Evolutionary conservation across 2,797 vertebrate genomes (phyloP).

Genomic region (Nasua narica): DNA sequence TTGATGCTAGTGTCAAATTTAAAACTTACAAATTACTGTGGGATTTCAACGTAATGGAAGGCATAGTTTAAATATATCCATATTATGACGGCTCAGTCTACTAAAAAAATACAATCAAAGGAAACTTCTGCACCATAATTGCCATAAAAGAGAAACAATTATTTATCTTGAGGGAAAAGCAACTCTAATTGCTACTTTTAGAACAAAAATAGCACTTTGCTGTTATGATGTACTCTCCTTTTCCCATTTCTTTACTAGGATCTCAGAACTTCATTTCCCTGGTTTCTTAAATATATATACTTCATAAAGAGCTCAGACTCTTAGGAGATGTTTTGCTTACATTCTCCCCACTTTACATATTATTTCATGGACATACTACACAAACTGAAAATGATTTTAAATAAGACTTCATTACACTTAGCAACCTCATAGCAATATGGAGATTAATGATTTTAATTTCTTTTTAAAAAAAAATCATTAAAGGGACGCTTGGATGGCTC

Average conservation of each 20-base stretch:
- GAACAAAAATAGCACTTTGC: constrained; percentile 21
- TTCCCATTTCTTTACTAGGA: neutral
- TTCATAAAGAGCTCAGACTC: constrained; percentile 35
- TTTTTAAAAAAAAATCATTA: neutral
- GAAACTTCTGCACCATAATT: neutral
- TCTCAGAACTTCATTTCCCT: constrained; percentile 1
- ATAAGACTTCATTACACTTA: neutral
- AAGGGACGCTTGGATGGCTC: neutral
- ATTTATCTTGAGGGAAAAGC: constrained; percentile 35
- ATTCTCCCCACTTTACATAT: neutral
- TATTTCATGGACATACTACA: constrained; percentile 13
- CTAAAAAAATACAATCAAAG: neutral
- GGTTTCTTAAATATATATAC: constrained; percentile 41
- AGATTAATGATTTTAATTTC: constrained; percentile 38
- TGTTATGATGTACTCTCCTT: neutral
- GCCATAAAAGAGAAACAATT: constrained; percentile 11
- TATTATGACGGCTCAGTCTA: neutral
- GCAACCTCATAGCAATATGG: constrained; percentile 28
- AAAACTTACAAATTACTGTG: constrained; percentile 7
- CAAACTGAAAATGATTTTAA: constrained; percentile 53
- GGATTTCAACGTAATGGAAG: neutral
- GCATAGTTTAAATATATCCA: neutral
- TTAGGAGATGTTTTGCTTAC: constrained; percentile 28
- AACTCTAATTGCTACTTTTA: neutral
- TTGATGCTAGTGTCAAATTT: neutral